Conservation (phyloP, 2,113 vertebrate species). For the Bubo bubo region DNA sequence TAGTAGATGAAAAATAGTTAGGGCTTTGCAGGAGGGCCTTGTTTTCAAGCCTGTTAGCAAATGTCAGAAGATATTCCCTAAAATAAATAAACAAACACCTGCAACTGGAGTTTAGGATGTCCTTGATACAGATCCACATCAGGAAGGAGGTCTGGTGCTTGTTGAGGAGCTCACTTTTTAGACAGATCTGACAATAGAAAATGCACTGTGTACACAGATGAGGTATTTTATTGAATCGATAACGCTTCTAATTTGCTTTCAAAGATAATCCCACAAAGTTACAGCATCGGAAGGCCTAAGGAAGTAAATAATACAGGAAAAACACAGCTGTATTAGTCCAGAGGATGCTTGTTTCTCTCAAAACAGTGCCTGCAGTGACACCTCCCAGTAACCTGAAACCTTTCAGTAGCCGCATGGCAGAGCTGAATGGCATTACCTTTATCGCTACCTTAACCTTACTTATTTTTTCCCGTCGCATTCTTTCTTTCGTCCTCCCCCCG, state of each 20-base stretch:
- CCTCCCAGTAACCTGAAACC: neutral
- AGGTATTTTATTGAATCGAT: neutral
- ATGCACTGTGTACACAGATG: accelerated
- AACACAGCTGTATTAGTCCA: neutral
- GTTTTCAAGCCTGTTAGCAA: neutral
- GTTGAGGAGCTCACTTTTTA: neutral
- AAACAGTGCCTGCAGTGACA: neutral
- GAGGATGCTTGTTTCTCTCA: neutral
- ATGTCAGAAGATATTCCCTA: neutral
- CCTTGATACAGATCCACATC: neutral
- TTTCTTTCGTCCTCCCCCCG: accelerated
- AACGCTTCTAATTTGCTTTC: neutral
- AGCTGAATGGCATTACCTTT: neutral
- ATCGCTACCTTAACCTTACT: neutral
- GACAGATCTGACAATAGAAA: neutral
- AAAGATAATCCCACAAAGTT: neutral
- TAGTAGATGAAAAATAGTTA: neutral
- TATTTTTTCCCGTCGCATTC: neutral
- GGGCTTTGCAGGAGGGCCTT: neutral
- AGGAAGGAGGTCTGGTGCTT: neutral
- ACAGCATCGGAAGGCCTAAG: neutral
- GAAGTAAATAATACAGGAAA: neutral
- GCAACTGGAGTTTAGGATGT: neutral
- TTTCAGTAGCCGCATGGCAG: neutral
- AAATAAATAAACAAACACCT: neutral